Evolutionary conservation across 2,888 invertebrate species (phyloP).

Genomic region (Tolmerus cingulatus): DNA sequence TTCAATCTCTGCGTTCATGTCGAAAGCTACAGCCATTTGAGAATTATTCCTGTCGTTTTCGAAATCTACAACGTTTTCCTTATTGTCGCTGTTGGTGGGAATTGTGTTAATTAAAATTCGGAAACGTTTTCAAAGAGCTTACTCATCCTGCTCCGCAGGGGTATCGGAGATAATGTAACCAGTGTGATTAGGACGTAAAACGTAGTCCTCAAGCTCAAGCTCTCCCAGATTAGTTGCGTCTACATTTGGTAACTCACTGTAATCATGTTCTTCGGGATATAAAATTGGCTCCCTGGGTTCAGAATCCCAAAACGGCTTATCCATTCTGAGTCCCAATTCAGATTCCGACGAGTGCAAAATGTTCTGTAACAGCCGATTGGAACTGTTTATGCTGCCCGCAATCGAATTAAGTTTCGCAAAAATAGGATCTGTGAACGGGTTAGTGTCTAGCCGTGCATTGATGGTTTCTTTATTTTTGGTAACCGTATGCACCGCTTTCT

Average conservation of each 20-base stretch:
- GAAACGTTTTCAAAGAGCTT: background rate
- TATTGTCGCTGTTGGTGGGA: background rate
- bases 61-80: background rate
- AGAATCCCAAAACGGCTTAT: conserved; percentile 57
- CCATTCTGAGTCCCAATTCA: conserved; percentile 57
- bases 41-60: conserved; percentile 61
- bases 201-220: conserved; percentile 52
- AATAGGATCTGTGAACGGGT: conserved; percentile 67
- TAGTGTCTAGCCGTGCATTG: conserved; percentile 61
- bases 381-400: conserved; percentile 70
- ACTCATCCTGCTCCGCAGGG: conserved; percentile 55
- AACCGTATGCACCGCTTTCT: conserved; percentile 57
- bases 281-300: conserved; percentile 50
- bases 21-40: conserved; percentile 70
- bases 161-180: conserved; percentile 60
- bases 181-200: conserved; percentile 57
- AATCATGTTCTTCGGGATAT: conserved; percentile 51
- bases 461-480: conserved; percentile 62
- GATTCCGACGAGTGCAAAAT: conserved; percentile 67
- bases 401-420: conserved; percentile 70
- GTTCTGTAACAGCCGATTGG: conserved; percentile 70
- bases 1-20: conserved; percentile 71
- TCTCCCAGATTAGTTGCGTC: conserved; percentile 53
- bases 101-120: background rate
- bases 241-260: conserved; percentile 39